Evolutionary conservation across 1,140 invertebrate species (phyloP), one percentile per base, ranked within the genome.

Genomic region (Wasmannia auropunctata): DNA sequence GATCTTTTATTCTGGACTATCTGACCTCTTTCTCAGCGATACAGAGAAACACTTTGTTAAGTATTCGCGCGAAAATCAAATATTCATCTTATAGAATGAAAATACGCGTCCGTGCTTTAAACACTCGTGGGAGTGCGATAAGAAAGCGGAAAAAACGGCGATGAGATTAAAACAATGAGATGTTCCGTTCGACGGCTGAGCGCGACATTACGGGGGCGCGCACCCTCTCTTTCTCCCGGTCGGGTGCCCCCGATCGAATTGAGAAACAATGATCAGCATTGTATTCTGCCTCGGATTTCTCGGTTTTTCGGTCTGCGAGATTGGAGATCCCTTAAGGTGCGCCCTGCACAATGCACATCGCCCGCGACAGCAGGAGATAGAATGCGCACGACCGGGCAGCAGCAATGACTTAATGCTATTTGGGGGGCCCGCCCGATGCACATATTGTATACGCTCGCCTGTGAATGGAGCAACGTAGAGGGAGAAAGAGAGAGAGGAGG

Each of bases 401-500:
- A 87, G 90, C 90, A 91, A 89, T 88, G 88, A 91, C 86, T 91
- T 91, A 91, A 91, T 91, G 86, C 90, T 91, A 91, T 91, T 91
- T 90, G 80, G 90, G 80, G 90, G 85, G 86, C 60, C 77, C 65
- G 72, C 43, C 69, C 58, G 60, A 86, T 89, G 69, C 79, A 75
- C 87, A 85, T 74, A 89, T 84, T 91, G 81, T 87, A 84, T 31
- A 62, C 80, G 56, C 74, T 90, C 72, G 77, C n/a, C 74, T 81
- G 83, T 88, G 86, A 86, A 90, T 77, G 88, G 85, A 69, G 87
- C 67, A 90, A 87, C 84, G 76, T 79, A 62, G 74, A 31, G 31
- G 40, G 16, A 46, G 25, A 40, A 6, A 16, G 16, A 22, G 40
- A n/a, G 16, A 49, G 16, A 49, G 43, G 28, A 11, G 16, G 34